Evolutionary conservation across 2,888 invertebrate species (phyloP).

Genomic region (Rhamphomyia laevipes): DNA sequence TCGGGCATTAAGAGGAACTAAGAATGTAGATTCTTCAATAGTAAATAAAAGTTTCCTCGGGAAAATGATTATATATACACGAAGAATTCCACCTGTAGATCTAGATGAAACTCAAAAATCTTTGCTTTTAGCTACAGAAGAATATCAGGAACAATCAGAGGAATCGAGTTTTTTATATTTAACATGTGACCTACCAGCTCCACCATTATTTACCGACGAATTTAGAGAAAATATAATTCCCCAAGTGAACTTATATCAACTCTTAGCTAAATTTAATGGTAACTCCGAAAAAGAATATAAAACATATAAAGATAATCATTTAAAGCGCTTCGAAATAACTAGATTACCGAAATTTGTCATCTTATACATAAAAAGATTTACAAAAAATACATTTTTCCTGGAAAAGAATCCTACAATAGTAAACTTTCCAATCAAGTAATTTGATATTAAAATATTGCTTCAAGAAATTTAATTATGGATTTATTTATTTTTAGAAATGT

Average conservation of each 20-base stretch:
- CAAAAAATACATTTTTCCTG: conserved; percentile 96
- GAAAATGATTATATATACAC: conserved; percentile 77
- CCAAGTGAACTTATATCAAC: conserved; percentile 87
- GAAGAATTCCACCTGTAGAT: conserved; percentile 89
- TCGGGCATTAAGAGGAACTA: conserved; percentile 84
- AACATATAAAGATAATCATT: conserved; percentile 96
- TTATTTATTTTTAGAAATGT: conserved; percentile 61
- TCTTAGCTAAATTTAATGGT: conserved; percentile 94
- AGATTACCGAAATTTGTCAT: conserved; percentile 89
- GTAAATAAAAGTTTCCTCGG: conserved; percentile 92
- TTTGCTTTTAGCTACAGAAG: conserved; percentile 63
- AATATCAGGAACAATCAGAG: conserved; percentile 76
- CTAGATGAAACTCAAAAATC: conserved; percentile 80
- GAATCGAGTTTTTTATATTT: conserved; percentile 92
- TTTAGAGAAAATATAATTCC: conserved; percentile 98
- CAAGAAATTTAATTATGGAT: neutral
- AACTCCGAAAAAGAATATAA: conserved; percentile 94
- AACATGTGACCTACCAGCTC: conserved; percentile 94
- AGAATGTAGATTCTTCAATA: conserved; percentile 77
- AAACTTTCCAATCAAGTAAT: conserved; percentile 97
- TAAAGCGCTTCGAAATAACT: conserved; percentile 94
- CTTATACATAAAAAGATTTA: conserved; percentile 93
- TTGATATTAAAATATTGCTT: conserved; percentile 17
- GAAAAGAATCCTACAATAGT: conserved; percentile 99
- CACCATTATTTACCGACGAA: conserved; percentile 95